These are phyloP conservation scores for Epizoanthus rinbou DNA, from an alignment of 92 coral and sea anemone genomes.

Conservation along the genomic window DNA sequence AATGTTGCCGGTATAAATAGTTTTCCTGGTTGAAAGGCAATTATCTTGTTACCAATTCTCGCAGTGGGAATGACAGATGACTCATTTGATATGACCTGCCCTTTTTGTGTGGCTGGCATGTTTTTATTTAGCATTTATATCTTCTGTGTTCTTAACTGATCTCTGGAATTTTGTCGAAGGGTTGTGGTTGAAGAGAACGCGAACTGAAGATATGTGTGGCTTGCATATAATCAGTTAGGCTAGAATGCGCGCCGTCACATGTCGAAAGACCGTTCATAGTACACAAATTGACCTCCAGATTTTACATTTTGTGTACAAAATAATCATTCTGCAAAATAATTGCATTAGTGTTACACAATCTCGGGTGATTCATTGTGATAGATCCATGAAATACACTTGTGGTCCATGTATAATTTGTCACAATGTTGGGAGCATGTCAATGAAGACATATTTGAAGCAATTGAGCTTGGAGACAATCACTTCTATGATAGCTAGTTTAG, in stretches of 20 bases:
- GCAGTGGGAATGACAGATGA: slow-evolving; percentile 38
- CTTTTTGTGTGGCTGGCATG: slow-evolving; percentile 10
- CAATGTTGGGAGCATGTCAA: slow-evolving; percentile 15
- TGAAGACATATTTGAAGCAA: neutral
- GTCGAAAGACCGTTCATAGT: neutral
- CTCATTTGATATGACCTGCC: slow-evolving; percentile 15
- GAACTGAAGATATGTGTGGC: slow-evolving; percentile 27
- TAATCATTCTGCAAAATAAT: neutral
- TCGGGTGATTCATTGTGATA: neutral
- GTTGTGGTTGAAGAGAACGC: slow-evolving; percentile 18
- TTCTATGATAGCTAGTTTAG: slow-evolving; percentile 7
- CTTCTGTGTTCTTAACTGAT: neutral
- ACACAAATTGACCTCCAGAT: neutral
- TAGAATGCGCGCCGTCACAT: neutral
- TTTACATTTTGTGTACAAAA: neutral
- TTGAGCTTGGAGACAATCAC: neutral
- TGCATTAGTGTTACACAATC: neutral
- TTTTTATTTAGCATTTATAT: neutral
- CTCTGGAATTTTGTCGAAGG: slow-evolving; percentile 34
- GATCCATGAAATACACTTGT: neutral
- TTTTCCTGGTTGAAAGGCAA: slow-evolving; percentile 24
- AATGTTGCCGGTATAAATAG: slow-evolving; percentile 6
- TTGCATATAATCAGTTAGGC: slow-evolving; percentile 39
- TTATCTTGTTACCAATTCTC: slow-evolving; percentile 14
- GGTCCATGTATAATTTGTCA: slow-evolving; percentile 19